Percentiles rank a stretch among this genome's conserved stretches.
Conservation (phyloP, 1,140 invertebrate species). For the Polypedilum pembai region DNA sequence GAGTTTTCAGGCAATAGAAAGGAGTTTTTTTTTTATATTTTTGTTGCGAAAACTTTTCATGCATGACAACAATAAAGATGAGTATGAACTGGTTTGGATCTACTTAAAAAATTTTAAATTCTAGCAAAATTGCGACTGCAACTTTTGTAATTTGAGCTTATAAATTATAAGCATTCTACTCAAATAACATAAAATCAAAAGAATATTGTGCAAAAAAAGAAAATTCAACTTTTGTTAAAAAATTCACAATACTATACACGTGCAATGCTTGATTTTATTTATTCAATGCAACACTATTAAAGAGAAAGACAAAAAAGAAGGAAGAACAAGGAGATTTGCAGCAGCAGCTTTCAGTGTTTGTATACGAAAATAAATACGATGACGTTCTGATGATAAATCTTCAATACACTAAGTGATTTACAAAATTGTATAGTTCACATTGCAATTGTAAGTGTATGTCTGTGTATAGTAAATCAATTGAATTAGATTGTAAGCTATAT, state of each 20-base stretch:
- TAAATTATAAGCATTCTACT: no score
- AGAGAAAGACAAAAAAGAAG: not conserved
- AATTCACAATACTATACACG: not conserved
- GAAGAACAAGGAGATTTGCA: not conserved
- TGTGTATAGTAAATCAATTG: not conserved
- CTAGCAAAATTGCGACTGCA: no score
- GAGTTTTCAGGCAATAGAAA: no score
- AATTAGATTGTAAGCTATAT: not conserved
- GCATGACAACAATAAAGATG: no score
- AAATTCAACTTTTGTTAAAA: not conserved
- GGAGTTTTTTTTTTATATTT: no score
- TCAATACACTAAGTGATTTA: not conserved
- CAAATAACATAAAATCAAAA: no score
- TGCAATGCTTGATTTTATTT: not conserved
- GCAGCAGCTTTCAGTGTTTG: not conserved
- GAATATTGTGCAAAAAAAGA: not conserved
- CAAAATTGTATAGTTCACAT: not conserved
- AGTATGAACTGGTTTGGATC: no score
- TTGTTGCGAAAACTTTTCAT: no score
- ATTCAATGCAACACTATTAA: not conserved
- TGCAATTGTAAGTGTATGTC: not conserved
- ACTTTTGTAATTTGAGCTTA: no score
- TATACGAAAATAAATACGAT: not conserved
- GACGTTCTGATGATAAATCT: conserved; percentile 6
- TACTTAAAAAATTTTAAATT: no score